Evolutionary conservation across 30 jellyfish, hydroid and myxozoan genomes (phyloP).

Genomic region (Turritopsis dohrnii): DNA sequence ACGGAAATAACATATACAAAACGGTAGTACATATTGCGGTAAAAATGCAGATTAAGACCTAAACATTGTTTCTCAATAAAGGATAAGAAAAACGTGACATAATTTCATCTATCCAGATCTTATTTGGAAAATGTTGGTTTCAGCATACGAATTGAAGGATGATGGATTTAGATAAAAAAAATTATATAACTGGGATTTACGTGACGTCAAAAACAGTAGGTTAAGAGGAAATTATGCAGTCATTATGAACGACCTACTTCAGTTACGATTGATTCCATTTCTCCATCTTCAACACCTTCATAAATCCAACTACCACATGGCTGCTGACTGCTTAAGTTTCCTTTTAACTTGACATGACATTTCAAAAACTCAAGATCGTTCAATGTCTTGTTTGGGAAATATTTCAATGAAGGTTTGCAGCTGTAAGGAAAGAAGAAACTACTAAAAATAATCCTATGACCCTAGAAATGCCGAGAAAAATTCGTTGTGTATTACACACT

Average conservation of each 20-base stretch:
- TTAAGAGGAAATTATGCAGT: no score
- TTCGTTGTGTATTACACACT: no score
- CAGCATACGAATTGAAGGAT: no score
- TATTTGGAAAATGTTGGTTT: no score
- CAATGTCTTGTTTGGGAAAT: not conserved
- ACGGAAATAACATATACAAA: no score
- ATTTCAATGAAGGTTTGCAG: not conserved
- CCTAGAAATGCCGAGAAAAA: not conserved
- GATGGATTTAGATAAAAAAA: no score
- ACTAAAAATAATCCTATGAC: not conserved
- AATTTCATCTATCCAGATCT: not conserved
- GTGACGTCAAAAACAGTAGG: no score
- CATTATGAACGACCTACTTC: not conserved
- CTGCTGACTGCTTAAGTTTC: not conserved
- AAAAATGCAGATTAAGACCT: no score
- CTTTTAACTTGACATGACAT: not conserved
- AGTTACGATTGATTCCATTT: slow-evolving; percentile 7
- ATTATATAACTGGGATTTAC: no score
- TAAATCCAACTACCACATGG: slow-evolving; percentile 3
- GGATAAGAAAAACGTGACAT: not conserved
- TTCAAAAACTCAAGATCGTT: not conserved
- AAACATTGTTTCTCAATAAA: no score
- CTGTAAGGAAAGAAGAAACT: not conserved
- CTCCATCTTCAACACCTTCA: not conserved
- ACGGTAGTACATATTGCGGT: no score